Evolutionary conservation across 2,888 invertebrate species (phyloP).

Genomic region (Lampropteryx suffumata): DNA sequence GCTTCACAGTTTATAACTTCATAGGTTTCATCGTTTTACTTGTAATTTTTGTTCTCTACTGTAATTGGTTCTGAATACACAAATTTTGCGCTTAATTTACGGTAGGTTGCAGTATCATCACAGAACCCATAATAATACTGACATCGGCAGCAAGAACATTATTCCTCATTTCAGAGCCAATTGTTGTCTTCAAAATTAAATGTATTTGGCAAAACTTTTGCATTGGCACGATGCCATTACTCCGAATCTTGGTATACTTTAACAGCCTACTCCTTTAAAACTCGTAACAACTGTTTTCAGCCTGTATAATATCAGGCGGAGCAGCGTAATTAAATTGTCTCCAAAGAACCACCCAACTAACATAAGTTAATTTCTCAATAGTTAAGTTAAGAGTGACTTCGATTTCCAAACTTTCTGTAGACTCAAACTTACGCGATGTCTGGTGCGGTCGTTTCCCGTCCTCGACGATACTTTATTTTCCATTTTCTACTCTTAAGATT

Average conservation of each 20-base stretch:
- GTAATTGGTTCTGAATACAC: too few species aligned
- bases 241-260: slow-evolving; percentile 3
- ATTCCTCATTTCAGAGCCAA: slow-evolving; percentile 11
- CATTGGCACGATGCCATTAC: slow-evolving; percentile 13
- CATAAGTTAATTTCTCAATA: slow-evolving; percentile 19
- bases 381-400: not conserved
- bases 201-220: slow-evolving; percentile 7
- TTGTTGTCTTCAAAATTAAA: not conserved
- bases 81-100: too few species aligned
- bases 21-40: too few species aligned
- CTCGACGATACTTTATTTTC: slow-evolving; percentile 60
- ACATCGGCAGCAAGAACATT: too few species aligned
- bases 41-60: too few species aligned
- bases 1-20: not conserved
- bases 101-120: too few species aligned
- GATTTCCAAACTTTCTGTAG: slow-evolving; percentile 4
- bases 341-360: slow-evolving; percentile 12
- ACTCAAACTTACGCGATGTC: slow-evolving; percentile 32
- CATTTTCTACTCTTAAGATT: slow-evolving; percentile 66
- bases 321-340: slow-evolving; percentile 26
- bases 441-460: slow-evolving; percentile 36
- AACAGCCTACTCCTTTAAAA: slow-evolving; percentile 2
- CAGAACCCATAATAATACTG: too few species aligned
- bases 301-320: slow-evolving; percentile 21
- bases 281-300: slow-evolving; percentile 8